Conservation (phyloP, 2,113 vertebrate genomes). For the Ahaetulla prasina region DNA sequence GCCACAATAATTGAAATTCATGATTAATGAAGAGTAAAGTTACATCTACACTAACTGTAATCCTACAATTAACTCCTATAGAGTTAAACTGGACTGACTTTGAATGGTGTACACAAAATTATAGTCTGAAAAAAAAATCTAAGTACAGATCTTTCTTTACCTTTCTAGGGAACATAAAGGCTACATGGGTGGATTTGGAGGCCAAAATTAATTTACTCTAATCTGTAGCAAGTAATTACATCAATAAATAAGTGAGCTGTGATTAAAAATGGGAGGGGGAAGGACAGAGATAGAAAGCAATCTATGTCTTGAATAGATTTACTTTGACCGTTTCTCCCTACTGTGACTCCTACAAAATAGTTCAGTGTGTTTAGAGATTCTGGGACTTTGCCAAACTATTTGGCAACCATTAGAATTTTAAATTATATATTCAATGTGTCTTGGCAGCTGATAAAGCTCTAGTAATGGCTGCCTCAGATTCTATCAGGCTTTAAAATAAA, state of each 20-base stretch:
- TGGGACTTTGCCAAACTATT: constrained; percentile 44
- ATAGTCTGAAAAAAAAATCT: background rate
- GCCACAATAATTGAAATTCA: background rate
- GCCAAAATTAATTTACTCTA: background rate
- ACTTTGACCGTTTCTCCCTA: constrained; percentile 11
- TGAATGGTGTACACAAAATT: background rate
- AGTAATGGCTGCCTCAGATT: background rate
- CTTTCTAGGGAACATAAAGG: background rate
- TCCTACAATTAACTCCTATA: background rate
- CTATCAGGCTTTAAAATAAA: constrained; percentile 43
- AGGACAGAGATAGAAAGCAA: background rate
- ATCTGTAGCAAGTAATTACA: background rate
- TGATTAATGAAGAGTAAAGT: background rate
- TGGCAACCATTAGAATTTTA: constrained; percentile 29
- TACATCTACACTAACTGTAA: background rate
- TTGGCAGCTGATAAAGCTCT: constrained; percentile 37
- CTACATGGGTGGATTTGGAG: background rate
- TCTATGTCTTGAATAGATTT: constrained; percentile 36
- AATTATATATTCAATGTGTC: constrained; percentile 28
- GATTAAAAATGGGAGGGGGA: background rate
- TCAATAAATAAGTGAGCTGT: constrained; percentile 1
- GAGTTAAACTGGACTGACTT: background rate
- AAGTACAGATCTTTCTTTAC: background rate
- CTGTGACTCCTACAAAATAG: constrained; percentile 23
- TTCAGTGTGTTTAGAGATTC: constrained; percentile 31